phyloP scores from a whole-genome alignment of 2,113 vertebrate genomes.

The Pionites leucogaster region DNA sequence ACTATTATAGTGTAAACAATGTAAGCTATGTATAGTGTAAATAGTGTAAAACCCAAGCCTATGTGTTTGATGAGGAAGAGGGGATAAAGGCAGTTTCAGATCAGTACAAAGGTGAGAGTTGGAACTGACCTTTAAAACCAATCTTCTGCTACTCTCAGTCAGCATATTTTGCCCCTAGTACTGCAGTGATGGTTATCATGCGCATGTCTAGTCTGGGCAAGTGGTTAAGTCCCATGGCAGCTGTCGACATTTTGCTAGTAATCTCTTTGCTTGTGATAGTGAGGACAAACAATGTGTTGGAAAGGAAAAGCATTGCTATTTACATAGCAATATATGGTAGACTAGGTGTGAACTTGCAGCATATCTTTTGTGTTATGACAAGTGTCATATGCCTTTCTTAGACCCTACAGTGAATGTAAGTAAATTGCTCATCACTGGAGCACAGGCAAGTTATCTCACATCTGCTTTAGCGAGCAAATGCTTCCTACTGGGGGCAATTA shows the following conservation, averaged over 20 bases:
- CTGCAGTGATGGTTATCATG: background rate
- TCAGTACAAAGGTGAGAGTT: background rate
- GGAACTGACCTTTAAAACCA: background rate
- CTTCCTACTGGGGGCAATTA: background rate
- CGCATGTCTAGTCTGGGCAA: background rate
- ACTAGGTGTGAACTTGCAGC: background rate
- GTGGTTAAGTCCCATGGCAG: rapidly evolving
- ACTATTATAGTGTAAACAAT: background rate
- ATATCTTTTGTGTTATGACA: background rate
- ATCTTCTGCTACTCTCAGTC: background rate
- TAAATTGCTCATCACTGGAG: background rate
- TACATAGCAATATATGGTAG: background rate
- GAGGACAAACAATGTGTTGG: background rate
- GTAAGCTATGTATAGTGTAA: background rate
- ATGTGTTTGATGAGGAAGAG: background rate
- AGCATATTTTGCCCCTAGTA: background rate
- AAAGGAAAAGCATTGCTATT: background rate
- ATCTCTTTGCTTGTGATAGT: background rate
- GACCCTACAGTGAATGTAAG: background rate
- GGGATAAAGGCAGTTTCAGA: background rate
- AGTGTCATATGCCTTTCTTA: background rate
- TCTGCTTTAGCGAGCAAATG: background rate
- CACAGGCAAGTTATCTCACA: background rate
- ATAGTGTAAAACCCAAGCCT: background rate
- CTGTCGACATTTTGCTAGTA: background rate